Percentiles rank a stretch among this genome's conserved stretches.
Conservation (phyloP, 1,140 invertebrate genomes). For the Campoletis sonorensis region DNA sequence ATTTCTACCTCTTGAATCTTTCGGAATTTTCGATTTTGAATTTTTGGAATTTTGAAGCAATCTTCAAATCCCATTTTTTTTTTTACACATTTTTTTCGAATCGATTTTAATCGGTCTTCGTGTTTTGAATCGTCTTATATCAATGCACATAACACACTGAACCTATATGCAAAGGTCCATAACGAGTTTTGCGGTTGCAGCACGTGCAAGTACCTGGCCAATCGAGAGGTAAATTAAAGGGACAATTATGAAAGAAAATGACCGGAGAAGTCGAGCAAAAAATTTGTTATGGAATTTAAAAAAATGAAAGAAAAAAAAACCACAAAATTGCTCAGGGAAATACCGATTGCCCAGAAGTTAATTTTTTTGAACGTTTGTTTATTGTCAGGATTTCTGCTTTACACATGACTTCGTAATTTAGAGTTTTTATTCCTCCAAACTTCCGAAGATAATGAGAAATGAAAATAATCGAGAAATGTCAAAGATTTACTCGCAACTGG, state of each 20-base stretch:
- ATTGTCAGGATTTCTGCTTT: not conserved
- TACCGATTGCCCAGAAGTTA: not conserved
- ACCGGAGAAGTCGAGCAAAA: not conserved
- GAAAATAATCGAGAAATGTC: too few relatives aligned
- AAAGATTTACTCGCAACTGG: too few relatives aligned
- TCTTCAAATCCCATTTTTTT: too few relatives aligned
- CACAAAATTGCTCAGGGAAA: not conserved
- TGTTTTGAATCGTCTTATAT: not conserved
- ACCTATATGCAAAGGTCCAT: not conserved
- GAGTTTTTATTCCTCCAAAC: too few relatives aligned
- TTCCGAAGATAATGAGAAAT: too few relatives aligned
- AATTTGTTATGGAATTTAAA: not conserved
- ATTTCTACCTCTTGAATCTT: too few relatives aligned
- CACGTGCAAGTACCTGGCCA: conserved; percentile 14
- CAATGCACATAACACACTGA: not conserved
- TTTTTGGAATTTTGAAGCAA: too few relatives aligned
- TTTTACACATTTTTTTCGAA: too few relatives aligned
- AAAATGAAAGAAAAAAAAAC: not conserved
- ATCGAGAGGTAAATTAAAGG: not conserved
- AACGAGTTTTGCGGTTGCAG: not conserved
- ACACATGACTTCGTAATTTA: too few relatives aligned
- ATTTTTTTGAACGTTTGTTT: not conserved
- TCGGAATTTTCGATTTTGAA: too few relatives aligned
- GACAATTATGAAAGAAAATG: not conserved
- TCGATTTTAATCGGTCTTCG: not conserved